Evolutionary conservation across 2,113 vertebrate species (phyloP).

Genomic region (Pelecanus crispus): DNA sequence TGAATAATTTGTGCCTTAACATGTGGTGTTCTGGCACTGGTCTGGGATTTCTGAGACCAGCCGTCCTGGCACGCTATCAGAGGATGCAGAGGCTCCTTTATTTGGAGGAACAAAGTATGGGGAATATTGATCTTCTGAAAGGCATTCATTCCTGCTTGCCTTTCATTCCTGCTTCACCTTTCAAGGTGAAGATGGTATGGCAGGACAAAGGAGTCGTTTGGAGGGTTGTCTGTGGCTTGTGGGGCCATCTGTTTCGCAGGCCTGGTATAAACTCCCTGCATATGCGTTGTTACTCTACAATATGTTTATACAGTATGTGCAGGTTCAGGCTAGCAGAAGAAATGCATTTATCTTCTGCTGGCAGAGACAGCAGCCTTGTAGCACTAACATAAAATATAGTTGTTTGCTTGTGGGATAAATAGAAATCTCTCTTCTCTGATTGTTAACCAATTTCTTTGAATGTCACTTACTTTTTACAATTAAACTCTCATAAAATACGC

Average conservation of each 20-base stretch:
- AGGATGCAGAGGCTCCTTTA: not conserved
- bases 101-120: not conserved
- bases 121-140: not conserved
- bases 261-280: not conserved
- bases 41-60: not conserved
- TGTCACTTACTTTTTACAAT: not conserved
- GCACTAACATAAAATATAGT: not conserved
- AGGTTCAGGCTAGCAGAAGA: conserved; percentile 1
- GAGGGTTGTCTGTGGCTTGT: not conserved
- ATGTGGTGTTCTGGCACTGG: accelerated
- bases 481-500: not conserved
- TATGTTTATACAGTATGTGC: not conserved
- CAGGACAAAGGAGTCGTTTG: not conserved
- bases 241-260: conserved; percentile 1
- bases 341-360: conserved; percentile 1
- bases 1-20: not conserved
- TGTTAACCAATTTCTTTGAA: not conserved
- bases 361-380: not conserved
- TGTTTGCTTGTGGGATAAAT: not conserved
- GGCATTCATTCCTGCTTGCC: not conserved
- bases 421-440: not conserved
- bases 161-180: not conserved
- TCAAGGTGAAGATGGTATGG: not conserved
- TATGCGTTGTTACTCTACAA: not conserved
- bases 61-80: accelerated